A percentile compares a stretch with the other conserved stretches of the same genome.
Evolutionary conservation across 2,888 invertebrate species (phyloP).

Genomic region (Drosophila picticornis): DNA sequence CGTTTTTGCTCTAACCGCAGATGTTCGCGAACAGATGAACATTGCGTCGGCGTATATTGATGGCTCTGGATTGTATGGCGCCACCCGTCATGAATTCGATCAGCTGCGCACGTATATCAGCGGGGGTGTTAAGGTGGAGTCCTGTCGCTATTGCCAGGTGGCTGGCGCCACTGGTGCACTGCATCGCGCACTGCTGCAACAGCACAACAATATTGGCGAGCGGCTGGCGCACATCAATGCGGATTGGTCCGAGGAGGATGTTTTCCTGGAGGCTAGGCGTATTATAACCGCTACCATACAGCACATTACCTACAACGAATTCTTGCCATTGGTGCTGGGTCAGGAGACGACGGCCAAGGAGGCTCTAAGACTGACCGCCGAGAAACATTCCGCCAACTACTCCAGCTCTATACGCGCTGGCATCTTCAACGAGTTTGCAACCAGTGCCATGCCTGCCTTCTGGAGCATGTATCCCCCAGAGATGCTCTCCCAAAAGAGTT

Average conservation of each 20-base stretch:
- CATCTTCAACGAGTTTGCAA: conserved; percentile 91
- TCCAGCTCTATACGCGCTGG: conserved; percentile 93
- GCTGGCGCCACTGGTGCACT: conserved; percentile 89
- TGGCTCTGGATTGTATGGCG: conserved; percentile 92
- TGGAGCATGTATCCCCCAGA: conserved; percentile 91
- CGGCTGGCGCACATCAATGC: conserved; percentile 89
- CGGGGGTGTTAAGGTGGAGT: conserved; percentile 89
- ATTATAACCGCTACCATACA: conserved; percentile 92
- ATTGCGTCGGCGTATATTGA: conserved; percentile 93
- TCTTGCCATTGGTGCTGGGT: conserved; percentile 91
- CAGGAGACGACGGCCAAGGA: conserved; percentile 84
- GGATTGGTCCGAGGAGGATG: conserved; percentile 92
- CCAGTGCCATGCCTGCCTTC: conserved; percentile 90
- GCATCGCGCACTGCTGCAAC: conserved; percentile 90
- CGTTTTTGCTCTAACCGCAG: conserved; percentile 83
- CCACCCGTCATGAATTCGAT: conserved; percentile 89
- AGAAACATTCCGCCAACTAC: conserved; percentile 92
- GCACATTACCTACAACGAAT: conserved; percentile 94
- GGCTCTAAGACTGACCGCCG: conserved; percentile 88
- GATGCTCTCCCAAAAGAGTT: conserved; percentile 88
- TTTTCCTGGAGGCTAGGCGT: conserved; percentile 91
- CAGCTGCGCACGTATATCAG: conserved; percentile 89
- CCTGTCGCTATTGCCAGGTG: conserved; percentile 89
- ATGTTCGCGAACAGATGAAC: conserved; percentile 93
- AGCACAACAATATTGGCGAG: conserved; percentile 92